phyloP scores from a whole-genome alignment of 1,140 invertebrate genomes.

The Holcopasites calliopsidis region DNA sequence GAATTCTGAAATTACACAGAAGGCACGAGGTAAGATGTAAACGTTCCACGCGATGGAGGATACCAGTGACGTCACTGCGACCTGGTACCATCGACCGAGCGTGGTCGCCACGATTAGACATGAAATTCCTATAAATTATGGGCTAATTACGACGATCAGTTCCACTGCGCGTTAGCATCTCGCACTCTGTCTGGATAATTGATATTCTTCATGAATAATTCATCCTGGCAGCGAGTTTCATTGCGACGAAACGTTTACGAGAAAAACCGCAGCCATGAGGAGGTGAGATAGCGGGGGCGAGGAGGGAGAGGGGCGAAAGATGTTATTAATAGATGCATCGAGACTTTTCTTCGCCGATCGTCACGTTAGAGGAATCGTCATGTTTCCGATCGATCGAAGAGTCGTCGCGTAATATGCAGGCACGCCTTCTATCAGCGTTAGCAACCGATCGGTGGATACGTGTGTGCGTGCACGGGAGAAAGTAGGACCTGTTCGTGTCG shows the following conservation, averaged over 20 bases:
- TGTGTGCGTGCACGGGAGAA: conserved; percentile 50
- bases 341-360: conserved; percentile 9
- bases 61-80: conserved; percentile 9
- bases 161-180: background rate
- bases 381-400: conserved; percentile 29
- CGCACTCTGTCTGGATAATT: conserved; percentile 9
- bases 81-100: background rate
- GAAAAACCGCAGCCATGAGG: background rate
- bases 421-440: conserved; percentile 27
- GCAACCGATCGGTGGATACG: conserved; percentile 1
- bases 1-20: background rate
- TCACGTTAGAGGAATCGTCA: conserved; percentile 13
- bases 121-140: conserved; percentile 6
- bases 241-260: background rate
- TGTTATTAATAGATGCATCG: conserved; percentile 20
- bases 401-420: conserved; percentile 37
- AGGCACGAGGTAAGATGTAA: background rate
- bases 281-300: background rate
- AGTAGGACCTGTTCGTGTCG: conserved; percentile 46
- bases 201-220: conserved; percentile 44
- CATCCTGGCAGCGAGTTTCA: conserved; percentile 1
- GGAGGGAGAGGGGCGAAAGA: background rate
- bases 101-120: conserved; percentile 3
- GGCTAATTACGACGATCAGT: conserved; percentile 8
- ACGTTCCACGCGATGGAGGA: background rate